These are phyloP conservation scores for Geotrypetes seraphini DNA, from an alignment of 2,797 vertebrate species.

Conservation along the genomic window DNA sequence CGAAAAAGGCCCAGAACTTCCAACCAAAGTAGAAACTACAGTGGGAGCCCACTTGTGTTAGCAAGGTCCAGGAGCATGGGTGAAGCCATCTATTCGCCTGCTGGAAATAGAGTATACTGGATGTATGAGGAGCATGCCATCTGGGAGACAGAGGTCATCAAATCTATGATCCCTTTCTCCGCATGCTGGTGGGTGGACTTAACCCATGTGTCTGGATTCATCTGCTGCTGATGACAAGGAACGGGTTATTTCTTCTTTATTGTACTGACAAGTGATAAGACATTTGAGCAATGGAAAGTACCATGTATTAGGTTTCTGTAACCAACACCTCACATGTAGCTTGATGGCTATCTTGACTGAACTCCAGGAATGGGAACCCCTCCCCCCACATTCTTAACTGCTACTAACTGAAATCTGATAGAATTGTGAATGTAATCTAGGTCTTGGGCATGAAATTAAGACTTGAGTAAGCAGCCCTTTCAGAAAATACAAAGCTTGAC, in stretches of 20 bases:
- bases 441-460: slow-evolving; percentile 6
- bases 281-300: slow-evolving; percentile 18
- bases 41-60: too few species aligned
- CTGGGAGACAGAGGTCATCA: too few species aligned
- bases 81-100: too few species aligned
- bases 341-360: slow-evolving; percentile 5
- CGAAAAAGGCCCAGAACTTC: too few species aligned
- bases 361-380: slow-evolving; percentile 8
- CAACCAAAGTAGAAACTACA: too few species aligned
- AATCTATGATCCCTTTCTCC: too few species aligned
- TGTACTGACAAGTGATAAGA: slow-evolving; percentile 19
- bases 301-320: slow-evolving; percentile 47
- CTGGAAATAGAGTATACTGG: too few species aligned
- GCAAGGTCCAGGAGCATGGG: too few species aligned
- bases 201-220: too few species aligned
- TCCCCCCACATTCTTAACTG: background rate
- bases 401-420: slow-evolving; percentile 22
- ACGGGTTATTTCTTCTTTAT: slow-evolving; percentile 1
- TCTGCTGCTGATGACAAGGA: too few species aligned
- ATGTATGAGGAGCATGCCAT: too few species aligned
- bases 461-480: slow-evolving; percentile 27
- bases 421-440: slow-evolving; percentile 5
- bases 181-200: too few species aligned
- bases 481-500: slow-evolving; percentile 26
- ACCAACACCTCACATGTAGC: slow-evolving; percentile 21